Evolutionary conservation across 2,797 vertebrate genomes (phyloP), one percentile per base, ranked within the genome.

Genomic region (Phoebastria nigripes): DNA sequence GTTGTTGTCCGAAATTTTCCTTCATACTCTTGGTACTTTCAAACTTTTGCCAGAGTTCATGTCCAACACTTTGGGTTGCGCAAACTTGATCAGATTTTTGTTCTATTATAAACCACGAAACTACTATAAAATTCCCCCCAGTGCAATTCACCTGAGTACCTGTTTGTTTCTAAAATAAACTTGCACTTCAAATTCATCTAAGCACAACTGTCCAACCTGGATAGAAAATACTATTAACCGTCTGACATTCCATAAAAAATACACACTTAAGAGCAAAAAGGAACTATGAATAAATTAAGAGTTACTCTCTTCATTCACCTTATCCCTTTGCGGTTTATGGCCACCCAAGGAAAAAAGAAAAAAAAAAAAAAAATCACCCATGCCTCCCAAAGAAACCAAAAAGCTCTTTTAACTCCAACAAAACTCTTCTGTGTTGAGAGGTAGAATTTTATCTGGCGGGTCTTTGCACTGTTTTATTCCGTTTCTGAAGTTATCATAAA

Each of bases 1-100:
- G 2, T 4, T 58, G 2, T 15, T 21, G 3, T 15, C 26, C 70
- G 11, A 19, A 24, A 2, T 42, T 42, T 29, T 55, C 35, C 12
- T 67, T 46, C 25, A 15, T 5, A 4, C 24, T 39, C 61, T 49
- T 42, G 1, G 2, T 8, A 39, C 29, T 74, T 52, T 28, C 65
- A 37, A 41, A 41, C 14, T 44, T 39, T 9, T 31, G 15, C 14
- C 15, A 18, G 33, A 77, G 15, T 8, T 81, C 3, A 4, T 0
- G 3, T 49, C 44, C 2, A 0, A 82, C 35, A 35, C 22, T 20
- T 33, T 0, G 2, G 7, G 4, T 9, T 21, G 24, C 20, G 33
- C 4, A 62, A 42, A 47, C 35, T 17, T 54, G 1, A 28, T 12
- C 16, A 31, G 3, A 26, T 41, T 78, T 69, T 25, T 46, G 1